Conservation (phyloP, 2,113 vertebrate genomes). For the Sisor rabdophorus region DNA sequence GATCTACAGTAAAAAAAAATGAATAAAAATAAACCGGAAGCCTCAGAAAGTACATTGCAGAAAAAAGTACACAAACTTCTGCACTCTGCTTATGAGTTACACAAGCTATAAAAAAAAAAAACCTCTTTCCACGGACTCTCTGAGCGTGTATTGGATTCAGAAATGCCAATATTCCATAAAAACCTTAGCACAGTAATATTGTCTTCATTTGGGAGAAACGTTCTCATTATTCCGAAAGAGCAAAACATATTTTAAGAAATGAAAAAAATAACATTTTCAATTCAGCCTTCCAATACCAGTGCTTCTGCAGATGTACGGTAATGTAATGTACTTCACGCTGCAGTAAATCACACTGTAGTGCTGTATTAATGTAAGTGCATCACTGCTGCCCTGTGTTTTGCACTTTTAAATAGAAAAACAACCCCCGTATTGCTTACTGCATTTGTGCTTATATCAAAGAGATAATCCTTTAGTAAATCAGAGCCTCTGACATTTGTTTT, state of each 20-base stretch:
- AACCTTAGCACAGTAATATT: background rate
- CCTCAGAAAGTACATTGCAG: background rate
- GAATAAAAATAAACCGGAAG: background rate
- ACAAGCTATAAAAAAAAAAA: background rate
- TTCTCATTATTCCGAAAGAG: constrained; percentile 8
- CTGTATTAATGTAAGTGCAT: constrained; percentile 1
- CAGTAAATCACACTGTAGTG: constrained; percentile 2
- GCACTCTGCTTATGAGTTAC: too few relatives aligned
- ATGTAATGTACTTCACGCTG: background rate
- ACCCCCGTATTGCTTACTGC: background rate
- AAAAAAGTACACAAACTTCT: background rate
- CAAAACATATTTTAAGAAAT: background rate
- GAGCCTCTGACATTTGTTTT: background rate
- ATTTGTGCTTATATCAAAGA: background rate
- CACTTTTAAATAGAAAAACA: background rate
- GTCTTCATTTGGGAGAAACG: background rate
- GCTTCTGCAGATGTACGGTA: background rate
- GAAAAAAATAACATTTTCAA: constrained; percentile 14
- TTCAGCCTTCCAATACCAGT: background rate
- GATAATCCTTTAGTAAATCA: background rate
- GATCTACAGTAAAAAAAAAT: background rate
- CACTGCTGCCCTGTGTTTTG: background rate
- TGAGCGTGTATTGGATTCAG: background rate
- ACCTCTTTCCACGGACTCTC: background rate
- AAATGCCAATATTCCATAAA: background rate